A percentile compares a stretch with the other conserved stretches of the same genome.
Conservation (phyloP, 2,888 invertebrate genomes). For the Caenorhabditis wallacei region DNA sequence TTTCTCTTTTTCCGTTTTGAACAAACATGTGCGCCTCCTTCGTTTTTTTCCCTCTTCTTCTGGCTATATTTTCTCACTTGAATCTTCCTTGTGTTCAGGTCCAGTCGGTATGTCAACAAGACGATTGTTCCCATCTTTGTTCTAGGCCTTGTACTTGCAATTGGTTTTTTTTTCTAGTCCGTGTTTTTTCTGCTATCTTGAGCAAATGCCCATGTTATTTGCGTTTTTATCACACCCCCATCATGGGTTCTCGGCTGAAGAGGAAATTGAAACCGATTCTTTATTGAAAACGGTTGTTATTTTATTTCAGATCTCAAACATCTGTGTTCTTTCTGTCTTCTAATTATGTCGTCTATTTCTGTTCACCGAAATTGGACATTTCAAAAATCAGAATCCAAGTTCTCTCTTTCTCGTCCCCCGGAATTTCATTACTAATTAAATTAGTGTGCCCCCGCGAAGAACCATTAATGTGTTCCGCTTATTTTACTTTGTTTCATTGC, state of each 20-base stretch:
- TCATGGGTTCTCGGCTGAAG: neutral
- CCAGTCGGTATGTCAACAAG: constrained; percentile 64
- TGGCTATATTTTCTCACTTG: constrained; percentile 49
- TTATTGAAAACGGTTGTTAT: neutral
- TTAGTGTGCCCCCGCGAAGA: constrained; percentile 43
- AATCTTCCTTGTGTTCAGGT: constrained; percentile 60
- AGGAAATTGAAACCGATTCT: neutral
- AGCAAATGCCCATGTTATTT: constrained; percentile 19
- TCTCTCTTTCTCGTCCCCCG: neutral
- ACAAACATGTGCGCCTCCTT: constrained; percentile 53
- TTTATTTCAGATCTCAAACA: constrained; percentile 36
- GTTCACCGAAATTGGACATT: constrained; percentile 30
- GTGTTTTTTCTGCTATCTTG: neutral
- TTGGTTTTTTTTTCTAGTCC: constrained; percentile 19
- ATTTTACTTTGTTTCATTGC: constrained; percentile 30
- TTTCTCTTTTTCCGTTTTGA: constrained; percentile 54
- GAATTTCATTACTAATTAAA: constrained; percentile 52
- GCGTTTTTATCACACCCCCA: constrained; percentile 19
- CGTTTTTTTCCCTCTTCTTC: constrained; percentile 26
- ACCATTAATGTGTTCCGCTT: constrained; percentile 46
- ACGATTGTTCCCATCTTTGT: constrained; percentile 62
- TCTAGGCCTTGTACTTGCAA: constrained; percentile 59
- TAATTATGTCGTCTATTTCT: constrained; percentile 26
- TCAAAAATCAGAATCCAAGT: constrained; percentile 46
- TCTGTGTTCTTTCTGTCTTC: constrained; percentile 40